A percentile compares a stretch with the other conserved stretches of the same genome.
Evolutionary conservation across 2,888 invertebrate genomes (phyloP).

Genomic region (Sicus ferrugineus): DNA sequence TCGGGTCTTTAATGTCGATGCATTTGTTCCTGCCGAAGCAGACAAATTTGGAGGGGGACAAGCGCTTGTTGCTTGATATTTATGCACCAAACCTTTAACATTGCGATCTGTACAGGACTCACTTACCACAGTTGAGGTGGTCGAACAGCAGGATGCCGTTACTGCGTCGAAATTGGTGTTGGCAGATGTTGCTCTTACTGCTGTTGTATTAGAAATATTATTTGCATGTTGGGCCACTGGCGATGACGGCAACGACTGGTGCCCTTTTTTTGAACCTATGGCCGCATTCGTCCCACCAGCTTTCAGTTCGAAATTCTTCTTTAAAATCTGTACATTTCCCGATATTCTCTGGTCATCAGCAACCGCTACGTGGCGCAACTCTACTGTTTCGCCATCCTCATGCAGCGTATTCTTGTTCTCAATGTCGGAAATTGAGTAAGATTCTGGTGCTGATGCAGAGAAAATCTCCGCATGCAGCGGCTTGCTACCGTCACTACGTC

Average conservation of each 20-base stretch:
- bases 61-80: conserved; percentile 70
- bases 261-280: conserved; percentile 27
- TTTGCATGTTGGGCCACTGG: conserved; percentile 68
- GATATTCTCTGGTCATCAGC: conserved; percentile 63
- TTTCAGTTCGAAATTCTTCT: conserved; percentile 88
- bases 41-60: conserved; percentile 46
- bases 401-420: conserved; percentile 50
- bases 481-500: conserved; percentile 44
- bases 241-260: conserved; percentile 69
- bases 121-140: conserved; percentile 23
- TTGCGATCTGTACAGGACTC: conserved; percentile 67
- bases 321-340: conserved; percentile 85
- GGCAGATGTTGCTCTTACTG: conserved; percentile 36
- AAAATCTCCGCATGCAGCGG: conserved; percentile 54
- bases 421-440: conserved; percentile 56
- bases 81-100: conserved; percentile 78
- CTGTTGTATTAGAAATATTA: conserved; percentile 52
- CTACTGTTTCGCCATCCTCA: conserved; percentile 40
- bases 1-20: conserved; percentile 31
- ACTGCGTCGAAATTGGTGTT: conserved; percentile 31
- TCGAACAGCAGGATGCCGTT: conserved; percentile 14
- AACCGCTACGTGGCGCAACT: conserved; percentile 48
- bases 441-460: conserved; percentile 72
- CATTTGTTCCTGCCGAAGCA: conserved; percentile 27
- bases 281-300: conserved; percentile 45